phyloP scores from a whole-genome alignment of 2,797 vertebrate genomes.

The Urophycis tenuis region DNA sequence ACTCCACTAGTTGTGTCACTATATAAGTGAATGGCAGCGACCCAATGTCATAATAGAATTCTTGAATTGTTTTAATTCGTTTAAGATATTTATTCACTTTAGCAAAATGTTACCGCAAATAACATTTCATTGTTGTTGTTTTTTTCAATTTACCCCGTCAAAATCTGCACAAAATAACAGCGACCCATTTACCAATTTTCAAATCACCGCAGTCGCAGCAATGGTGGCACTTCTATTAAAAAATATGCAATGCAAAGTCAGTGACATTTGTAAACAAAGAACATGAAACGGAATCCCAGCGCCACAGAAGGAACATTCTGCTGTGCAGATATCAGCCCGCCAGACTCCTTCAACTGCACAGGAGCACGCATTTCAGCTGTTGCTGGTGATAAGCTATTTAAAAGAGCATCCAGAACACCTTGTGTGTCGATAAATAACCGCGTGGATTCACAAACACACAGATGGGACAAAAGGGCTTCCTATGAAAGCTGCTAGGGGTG shows the following conservation, averaged over 20 bases:
- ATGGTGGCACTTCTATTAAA: not conserved
- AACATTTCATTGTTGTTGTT: not conserved
- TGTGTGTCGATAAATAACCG: not conserved
- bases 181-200: not conserved
- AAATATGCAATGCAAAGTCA: not conserved
- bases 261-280: slow-evolving; percentile 1
- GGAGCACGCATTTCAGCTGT: not conserved
- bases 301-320: not conserved
- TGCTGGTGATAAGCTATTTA: slow-evolving; percentile 7
- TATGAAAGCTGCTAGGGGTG: not conserved
- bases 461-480: not conserved
- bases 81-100: not conserved
- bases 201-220: not conserved
- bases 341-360: not conserved
- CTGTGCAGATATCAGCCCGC: not conserved
- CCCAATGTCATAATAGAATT: not conserved
- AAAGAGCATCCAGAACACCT: slow-evolving; percentile 15
- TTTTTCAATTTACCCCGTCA: not conserved
- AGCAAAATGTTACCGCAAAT: too few species aligned
- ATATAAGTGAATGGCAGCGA: not conserved
- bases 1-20: not conserved
- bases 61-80: not conserved
- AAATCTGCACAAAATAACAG: not conserved
- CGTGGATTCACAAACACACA: not conserved
- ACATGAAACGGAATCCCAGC: not conserved